Conservation (phyloP, 2,113 vertebrate species). For the Gallinago jamesoni region DNA sequence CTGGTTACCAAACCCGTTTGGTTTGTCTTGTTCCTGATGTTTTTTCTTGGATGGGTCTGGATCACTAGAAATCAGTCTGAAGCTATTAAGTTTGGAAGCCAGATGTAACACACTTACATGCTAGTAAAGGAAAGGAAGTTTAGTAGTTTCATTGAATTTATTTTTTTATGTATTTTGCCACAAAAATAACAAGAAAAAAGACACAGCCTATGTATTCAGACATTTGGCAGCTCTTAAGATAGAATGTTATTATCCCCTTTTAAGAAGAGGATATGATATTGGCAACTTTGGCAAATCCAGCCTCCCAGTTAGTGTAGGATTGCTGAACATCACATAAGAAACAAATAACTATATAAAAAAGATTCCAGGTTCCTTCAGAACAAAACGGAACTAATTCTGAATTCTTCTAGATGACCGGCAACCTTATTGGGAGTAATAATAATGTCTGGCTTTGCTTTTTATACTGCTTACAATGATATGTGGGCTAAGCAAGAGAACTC, state of each 20-base stretch:
- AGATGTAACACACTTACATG: neutral
- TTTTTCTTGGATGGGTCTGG: neutral
- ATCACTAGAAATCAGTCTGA: neutral
- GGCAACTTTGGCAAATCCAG: neutral
- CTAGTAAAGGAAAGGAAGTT: neutral
- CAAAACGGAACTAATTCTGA: neutral
- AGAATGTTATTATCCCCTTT: neutral
- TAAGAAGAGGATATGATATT: neutral
- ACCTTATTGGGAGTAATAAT: rapidly evolving
- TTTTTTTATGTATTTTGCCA: neutral
- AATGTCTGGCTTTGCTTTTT: rapidly evolving
- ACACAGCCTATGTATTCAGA: neutral
- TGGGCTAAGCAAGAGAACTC: neutral
- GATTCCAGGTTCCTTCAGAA: neutral
- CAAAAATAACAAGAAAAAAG: neutral
- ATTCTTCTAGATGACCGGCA: neutral
- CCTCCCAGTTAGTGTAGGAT: neutral
- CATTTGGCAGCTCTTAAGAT: neutral
- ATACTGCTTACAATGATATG: neutral
- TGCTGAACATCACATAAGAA: neutral
- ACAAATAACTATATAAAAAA: neutral
- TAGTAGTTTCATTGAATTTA: rapidly evolving
- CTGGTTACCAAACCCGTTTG: neutral
- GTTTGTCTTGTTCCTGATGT: neutral
- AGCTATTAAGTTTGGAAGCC: neutral